A percentile compares a stretch with the other conserved stretches of the same genome.
These are phyloP conservation scores for Phrynocephalus vlangalii DNA, from an alignment of 2,797 vertebrate genomes.

Conservation along the genomic window DNA sequence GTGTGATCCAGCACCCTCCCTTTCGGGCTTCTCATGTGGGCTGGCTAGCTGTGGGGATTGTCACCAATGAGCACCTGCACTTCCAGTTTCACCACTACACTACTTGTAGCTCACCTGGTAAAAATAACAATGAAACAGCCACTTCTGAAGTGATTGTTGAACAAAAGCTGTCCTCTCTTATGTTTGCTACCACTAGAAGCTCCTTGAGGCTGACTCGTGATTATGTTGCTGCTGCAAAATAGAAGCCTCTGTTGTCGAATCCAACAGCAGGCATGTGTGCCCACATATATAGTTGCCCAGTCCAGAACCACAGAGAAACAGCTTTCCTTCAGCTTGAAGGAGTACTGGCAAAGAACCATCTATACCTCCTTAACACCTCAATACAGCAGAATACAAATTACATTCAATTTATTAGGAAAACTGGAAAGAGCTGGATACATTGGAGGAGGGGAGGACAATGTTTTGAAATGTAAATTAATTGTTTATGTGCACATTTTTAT, in stretches of 20 bases:
- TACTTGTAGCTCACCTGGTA: not conserved
- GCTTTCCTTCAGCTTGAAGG: not conserved
- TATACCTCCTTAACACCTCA: not conserved
- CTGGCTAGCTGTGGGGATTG: too few species aligned
- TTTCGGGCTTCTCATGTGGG: too few species aligned
- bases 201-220: not conserved
- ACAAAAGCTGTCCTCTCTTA: too few species aligned
- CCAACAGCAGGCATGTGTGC: not conserved
- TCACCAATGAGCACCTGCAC: too few species aligned
- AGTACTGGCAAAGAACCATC: not conserved
- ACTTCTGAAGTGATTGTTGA: not conserved
- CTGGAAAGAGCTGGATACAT: conserved; percentile 35
- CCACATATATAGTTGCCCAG: not conserved
- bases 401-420: conserved; percentile 49
- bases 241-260: not conserved
- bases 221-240: not conserved
- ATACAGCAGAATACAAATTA: not conserved
- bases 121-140: not conserved
- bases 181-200: not conserved
- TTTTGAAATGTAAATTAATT: conserved; percentile 45
- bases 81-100: too few species aligned
- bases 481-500: conserved; percentile 42
- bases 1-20: too few species aligned
- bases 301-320: not conserved
- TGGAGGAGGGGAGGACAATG: conserved; percentile 30